These are phyloP conservation scores for Doris montereyensis DNA, from an alignment of 2,888 invertebrate genomes.

Conservation along the genomic window DNA sequence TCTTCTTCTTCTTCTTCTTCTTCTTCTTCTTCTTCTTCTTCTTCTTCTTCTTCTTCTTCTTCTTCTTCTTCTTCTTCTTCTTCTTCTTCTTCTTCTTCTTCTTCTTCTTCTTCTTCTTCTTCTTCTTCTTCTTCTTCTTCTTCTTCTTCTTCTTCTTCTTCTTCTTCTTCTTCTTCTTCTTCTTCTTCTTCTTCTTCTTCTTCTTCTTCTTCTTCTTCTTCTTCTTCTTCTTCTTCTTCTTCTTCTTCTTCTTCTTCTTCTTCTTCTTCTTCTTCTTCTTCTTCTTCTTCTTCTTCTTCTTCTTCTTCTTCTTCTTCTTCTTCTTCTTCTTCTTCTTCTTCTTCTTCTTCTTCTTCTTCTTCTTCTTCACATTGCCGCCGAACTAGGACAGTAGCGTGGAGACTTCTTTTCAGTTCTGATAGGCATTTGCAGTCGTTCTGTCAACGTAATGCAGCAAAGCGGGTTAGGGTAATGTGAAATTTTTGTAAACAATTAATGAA, in stretches of 20 bases:
- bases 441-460: too few species aligned
- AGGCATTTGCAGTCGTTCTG: too few species aligned
- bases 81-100: neutral
- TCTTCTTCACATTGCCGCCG: too few species aligned
- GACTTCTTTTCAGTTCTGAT: too few species aligned
- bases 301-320: too few species aligned
- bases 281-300: too few species aligned
- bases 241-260: neutral
- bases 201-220: neutral
- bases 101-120: neutral
- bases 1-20: neutral
- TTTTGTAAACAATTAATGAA: too few species aligned
- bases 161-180: neutral
- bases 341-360: too few species aligned
- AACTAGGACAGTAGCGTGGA: too few species aligned
- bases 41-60: neutral
- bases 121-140: neutral
- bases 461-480: too few species aligned
- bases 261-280: too few species aligned
- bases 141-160: neutral
- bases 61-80: neutral
- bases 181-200: neutral
- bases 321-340: too few species aligned
- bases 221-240: neutral
- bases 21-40: neutral